A percentile compares a stretch with the other conserved stretches of the same genome.
Conservation (phyloP, 2,797 vertebrate species). For the Phrynocephalus forsythii region DNA sequence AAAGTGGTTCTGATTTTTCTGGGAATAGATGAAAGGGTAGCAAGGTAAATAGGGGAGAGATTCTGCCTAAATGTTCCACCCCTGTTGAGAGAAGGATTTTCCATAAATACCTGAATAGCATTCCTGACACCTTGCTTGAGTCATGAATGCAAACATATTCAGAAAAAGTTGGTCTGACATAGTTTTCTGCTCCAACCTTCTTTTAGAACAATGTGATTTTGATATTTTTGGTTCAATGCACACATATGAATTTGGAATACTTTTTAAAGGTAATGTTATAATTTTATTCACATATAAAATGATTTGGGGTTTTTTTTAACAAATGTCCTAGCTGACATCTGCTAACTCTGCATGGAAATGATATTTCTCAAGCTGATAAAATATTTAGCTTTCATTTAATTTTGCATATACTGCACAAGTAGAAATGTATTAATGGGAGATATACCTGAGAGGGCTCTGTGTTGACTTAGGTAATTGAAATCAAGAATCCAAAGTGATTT, state of each 20-base stretch:
- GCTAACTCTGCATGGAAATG: slow-evolving; percentile 63
- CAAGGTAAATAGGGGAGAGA: no score
- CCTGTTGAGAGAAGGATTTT: no score
- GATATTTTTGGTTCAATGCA: slow-evolving; percentile 67
- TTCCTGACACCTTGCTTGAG: no score
- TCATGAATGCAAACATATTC: no score
- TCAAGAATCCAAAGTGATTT: slow-evolving; percentile 70
- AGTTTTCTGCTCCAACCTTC: no score
- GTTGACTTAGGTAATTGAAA: slow-evolving; percentile 76
- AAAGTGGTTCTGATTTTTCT: no score
- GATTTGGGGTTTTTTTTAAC: slow-evolving; percentile 62
- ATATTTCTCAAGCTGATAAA: slow-evolving; percentile 74
- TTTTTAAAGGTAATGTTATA: slow-evolving; percentile 59
- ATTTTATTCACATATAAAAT: slow-evolving; percentile 60
- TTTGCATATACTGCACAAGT: slow-evolving; percentile 60
- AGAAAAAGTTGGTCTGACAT: no score
- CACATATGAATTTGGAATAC: slow-evolving; percentile 46
- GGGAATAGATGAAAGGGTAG: no score
- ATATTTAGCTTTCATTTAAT: slow-evolving; percentile 79
- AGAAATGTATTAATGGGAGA: slow-evolving; percentile 68
- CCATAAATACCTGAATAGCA: no score
- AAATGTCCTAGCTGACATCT: slow-evolving; percentile 64
- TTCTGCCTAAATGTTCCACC: no score
- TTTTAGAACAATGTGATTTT: no score
- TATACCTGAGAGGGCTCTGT: slow-evolving; percentile 68